phyloP scores from a whole-genome alignment of 1,140 invertebrate genomes.

The Dreissena rostriformis region DNA sequence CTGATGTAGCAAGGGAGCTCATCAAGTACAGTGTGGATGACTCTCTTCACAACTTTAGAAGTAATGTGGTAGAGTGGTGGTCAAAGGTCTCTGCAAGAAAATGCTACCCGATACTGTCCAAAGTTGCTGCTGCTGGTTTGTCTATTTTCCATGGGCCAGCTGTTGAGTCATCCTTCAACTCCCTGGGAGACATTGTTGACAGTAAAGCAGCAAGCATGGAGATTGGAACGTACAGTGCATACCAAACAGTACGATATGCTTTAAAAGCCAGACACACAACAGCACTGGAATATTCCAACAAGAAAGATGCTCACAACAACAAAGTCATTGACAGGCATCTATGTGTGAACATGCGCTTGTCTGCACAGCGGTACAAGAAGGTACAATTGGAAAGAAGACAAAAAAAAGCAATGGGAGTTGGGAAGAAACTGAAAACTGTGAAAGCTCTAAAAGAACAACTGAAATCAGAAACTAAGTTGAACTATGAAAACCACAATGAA shows the following conservation, averaged over 20 bases:
- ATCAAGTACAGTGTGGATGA: slow-evolving; percentile 8
- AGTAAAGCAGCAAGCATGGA: slow-evolving; percentile 34
- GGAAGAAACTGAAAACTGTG: background rate
- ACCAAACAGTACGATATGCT: slow-evolving; percentile 55
- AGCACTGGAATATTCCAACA: slow-evolving; percentile 44
- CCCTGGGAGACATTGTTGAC: slow-evolving; percentile 50
- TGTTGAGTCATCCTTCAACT: slow-evolving; percentile 58
- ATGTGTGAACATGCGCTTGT: slow-evolving; percentile 21
- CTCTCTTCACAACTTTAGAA: background rate
- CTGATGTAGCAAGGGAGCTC: slow-evolving; percentile 20
- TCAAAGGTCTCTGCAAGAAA: slow-evolving; percentile 14
- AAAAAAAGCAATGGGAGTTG: background rate
- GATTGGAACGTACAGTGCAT: slow-evolving; percentile 34
- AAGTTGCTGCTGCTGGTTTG: slow-evolving; percentile 36
- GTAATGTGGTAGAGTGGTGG: slow-evolving; percentile 49
- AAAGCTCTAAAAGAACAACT: slow-evolving; percentile 7
- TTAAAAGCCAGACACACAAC: slow-evolving; percentile 11
- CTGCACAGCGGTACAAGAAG: slow-evolving; percentile 35
- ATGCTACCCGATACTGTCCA: slow-evolving; percentile 46
- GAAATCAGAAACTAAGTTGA: background rate
- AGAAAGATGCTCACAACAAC: slow-evolving; percentile 31
- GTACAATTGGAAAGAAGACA: slow-evolving; percentile 16
- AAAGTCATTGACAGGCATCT: slow-evolving; percentile 32
- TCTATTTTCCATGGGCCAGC: slow-evolving; percentile 60
- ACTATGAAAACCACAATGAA: slow-evolving; percentile 18